Evolutionary conservation across 2,113 vertebrate genomes (phyloP), one percentile per base, ranked within the genome.

Genomic region (Thalassarche chlororhynchos): DNA sequence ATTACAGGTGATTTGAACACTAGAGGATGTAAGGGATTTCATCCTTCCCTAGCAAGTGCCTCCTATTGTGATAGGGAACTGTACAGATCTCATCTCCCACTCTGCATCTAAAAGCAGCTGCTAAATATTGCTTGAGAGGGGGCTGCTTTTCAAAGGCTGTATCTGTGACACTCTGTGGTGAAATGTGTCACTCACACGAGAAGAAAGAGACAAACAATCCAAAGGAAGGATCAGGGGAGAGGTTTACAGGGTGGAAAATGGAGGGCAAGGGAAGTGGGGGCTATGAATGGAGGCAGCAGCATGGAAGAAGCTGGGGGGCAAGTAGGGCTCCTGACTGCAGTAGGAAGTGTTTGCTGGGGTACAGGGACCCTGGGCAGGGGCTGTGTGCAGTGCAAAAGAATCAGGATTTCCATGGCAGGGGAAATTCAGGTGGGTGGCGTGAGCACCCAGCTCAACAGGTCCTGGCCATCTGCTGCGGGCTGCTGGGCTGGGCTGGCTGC

Each of bases 381-480:
- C 40, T 80, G 31, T 36, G 46, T 21, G 21, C 13, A 21, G 29
- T 66, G 51, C 4, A 12, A 47, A 61, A 42, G 58, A 24, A 57
- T 25, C 25, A 68, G 23, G 25, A 52, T 58, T 90, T 86, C 49
- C 25, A 23, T 1, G 3, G 47, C 34, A 44, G 25, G 1, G 57
- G 58, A 31, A 77, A 58, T 77, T 76, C 10, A 10, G 24, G 24
- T 38, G 55, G 13, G 6, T 47, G 34, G 23, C 0, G 0, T 25
- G 15, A 83, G 55, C 54, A 32, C 12, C 17, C 64, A 61, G 13
- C 32, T 61, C 66, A 66, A 12, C 18, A 36, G n/a, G 18, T 44
- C 19, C 44, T 3, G 4, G 44, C n/a, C 46, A 2, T 24, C 42
- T 81, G 68, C 36, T 6, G 8, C 0, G 0, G 71, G 71, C 32